These are phyloP conservation scores for Tapirus terrestris DNA, from an alignment of 2,113 vertebrate species.

Conservation along the genomic window DNA sequence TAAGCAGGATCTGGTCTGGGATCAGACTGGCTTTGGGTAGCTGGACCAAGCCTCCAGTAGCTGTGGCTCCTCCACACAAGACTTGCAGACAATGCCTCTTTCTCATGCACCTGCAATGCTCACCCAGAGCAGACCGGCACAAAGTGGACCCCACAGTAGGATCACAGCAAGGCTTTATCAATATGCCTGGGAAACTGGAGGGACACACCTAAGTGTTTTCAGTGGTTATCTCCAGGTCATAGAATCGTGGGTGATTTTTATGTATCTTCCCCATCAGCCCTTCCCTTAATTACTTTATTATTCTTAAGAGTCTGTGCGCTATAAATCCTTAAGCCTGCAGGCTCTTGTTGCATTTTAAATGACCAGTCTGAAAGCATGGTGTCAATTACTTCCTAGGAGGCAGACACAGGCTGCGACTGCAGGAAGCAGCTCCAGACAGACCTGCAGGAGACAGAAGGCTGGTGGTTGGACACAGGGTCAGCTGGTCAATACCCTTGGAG, in stretches of 20 bases:
- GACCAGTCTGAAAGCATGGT: constrained; percentile 22
- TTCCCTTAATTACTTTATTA: constrained; percentile 3
- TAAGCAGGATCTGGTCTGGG: not conserved
- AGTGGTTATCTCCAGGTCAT: not conserved
- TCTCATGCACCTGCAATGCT: not conserved
- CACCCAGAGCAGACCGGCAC: not conserved
- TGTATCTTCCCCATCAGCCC: not conserved
- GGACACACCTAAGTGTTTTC: not conserved
- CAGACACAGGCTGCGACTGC: not conserved
- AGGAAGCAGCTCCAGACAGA: constrained; percentile 38
- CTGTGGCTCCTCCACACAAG: not conserved
- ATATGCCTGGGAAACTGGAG: not conserved
- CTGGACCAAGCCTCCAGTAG: not conserved
- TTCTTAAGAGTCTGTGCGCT: not conserved
- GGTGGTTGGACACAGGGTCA: not conserved
- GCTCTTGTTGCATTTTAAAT: constrained; percentile 14
- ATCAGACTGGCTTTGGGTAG: not conserved
- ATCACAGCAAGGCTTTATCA: not conserved
- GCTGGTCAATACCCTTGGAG: not conserved
- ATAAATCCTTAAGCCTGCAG: not conserved
- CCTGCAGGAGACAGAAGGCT: not conserved
- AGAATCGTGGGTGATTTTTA: not conserved
- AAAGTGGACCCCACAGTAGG: not conserved
- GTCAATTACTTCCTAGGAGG: not conserved
- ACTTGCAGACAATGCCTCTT: not conserved